Evolutionary conservation across 2,797 vertebrate genomes (phyloP), one percentile per base, ranked within the genome.

Genomic region (Malurus splendens): DNA sequence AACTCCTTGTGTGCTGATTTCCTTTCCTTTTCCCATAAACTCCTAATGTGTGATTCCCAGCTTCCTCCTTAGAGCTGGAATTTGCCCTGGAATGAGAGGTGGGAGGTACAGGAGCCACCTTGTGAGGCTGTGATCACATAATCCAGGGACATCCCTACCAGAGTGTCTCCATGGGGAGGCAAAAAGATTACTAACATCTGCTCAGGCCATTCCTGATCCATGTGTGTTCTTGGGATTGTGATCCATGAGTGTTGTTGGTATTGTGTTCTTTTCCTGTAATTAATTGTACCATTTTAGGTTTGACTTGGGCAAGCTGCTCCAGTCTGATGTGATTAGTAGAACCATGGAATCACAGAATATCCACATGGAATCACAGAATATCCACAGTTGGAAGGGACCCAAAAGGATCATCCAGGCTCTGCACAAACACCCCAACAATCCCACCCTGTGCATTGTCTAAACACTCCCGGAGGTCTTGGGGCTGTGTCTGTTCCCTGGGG

Each of bases 201-300:
- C 36, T 50, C 4, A 7, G 27, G 8, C 32, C 27, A 2, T 33
- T 27, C 14, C 62, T 55, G 18, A 18, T 52, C 32, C 6, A 36
- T 36, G 36, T 36, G 36, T 36, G 36, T 36, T 36, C 11, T 36
- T 36, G 36, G 11, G 36, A 36, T 30, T 4, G 0, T 30, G 19
- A 18, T 52, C 32, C 6, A 36, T 36, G 36, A 11, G 36, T 36
- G 36, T 36, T 36, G 5, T 36, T 36, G 36, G 11, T 10, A 36
- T 30, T 4, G 0, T 30, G 19, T n/a, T 76, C 41, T 13, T 78
- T 51, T 72, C 4, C 0, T 6, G 20, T 28, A 27, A 45, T 51
- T 44, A 13, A 1, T 14, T 32, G 18, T 42, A 30, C 15, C 22
- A 0, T 82, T 52, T 41, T 10, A 62, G 57, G 15, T 47, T 57